Evolutionary conservation across 1,140 invertebrate genomes (phyloP).

Genomic region (Drosophila ficusphila): DNA sequence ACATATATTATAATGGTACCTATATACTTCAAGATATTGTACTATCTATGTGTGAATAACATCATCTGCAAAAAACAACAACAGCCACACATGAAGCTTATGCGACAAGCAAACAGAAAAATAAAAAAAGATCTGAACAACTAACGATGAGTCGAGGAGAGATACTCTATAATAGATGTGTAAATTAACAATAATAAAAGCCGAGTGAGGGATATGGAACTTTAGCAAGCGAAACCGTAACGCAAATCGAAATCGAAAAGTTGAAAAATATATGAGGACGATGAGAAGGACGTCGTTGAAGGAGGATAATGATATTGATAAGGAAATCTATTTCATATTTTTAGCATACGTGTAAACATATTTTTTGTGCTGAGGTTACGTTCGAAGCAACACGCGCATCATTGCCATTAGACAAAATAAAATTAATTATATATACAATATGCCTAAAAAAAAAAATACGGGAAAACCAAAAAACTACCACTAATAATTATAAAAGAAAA

Average conservation of each 20-base stretch:
- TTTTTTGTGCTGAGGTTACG: slow-evolving; percentile 79
- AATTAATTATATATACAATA: slow-evolving; percentile 62
- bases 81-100: slow-evolving; percentile 63
- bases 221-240: slow-evolving; percentile 34
- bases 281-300: slow-evolving; percentile 11
- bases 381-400: slow-evolving; percentile 80
- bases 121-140: slow-evolving; percentile 9
- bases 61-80: slow-evolving; percentile 37
- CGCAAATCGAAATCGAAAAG: slow-evolving; percentile 46
- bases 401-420: slow-evolving; percentile 81
- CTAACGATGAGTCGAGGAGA: slow-evolving; percentile 8
- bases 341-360: slow-evolving; percentile 69
- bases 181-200: slow-evolving; percentile 67
- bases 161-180: slow-evolving; percentile 56
- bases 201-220: slow-evolving; percentile 36
- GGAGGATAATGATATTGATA: slow-evolving; percentile 31
- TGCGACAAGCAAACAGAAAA: slow-evolving; percentile 45
- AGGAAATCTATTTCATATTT: slow-evolving; percentile 72
- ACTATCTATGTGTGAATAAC: slow-evolving; percentile 40
- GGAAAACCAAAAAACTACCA: slow-evolving; percentile 24
- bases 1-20: slow-evolving; percentile 45
- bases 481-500: slow-evolving; percentile 48
- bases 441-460: slow-evolving; percentile 35
- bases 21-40: slow-evolving; percentile 45
- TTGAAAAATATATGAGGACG: slow-evolving; percentile 7